Evolutionary conservation across 2,113 vertebrate species (phyloP).

Genomic region (Bettongia penicillata): DNA sequence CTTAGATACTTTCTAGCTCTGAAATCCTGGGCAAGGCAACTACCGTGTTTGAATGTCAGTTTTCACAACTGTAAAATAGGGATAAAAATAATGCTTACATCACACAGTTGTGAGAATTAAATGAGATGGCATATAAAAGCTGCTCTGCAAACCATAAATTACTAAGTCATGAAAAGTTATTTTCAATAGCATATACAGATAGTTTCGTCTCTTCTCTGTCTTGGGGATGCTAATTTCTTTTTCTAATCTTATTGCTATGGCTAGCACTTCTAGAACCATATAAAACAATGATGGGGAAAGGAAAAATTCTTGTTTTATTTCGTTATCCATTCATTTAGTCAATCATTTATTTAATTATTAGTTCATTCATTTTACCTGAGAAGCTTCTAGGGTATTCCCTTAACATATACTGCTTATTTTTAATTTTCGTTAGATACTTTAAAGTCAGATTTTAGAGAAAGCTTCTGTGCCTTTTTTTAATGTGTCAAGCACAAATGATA

Average conservation of each 20-base stretch:
- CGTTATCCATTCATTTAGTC: too few relatives aligned
- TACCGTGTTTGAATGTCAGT: neutral
- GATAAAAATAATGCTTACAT: neutral
- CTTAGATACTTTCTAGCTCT: too few relatives aligned
- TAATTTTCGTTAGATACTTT: neutral
- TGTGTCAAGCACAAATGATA: too few relatives aligned
- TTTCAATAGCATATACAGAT: neutral
- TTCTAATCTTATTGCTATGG: neutral
- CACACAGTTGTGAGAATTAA: neutral
- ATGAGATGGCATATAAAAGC: neutral
- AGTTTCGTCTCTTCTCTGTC: neutral
- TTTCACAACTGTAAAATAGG: neutral
- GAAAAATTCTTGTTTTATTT: neutral
- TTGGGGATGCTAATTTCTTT: neutral
- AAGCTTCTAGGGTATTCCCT: too few relatives aligned
- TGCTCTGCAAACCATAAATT: neutral
- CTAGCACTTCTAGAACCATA: neutral
- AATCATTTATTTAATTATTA: neutral
- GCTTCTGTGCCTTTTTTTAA: too few relatives aligned
- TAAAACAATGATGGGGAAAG: neutral
- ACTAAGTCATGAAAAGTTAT: neutral
- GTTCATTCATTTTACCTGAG: too few relatives aligned
- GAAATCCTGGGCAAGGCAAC: neutral
- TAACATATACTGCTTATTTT: neutral
- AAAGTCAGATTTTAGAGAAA: neutral